Base-by-base conservation (phyloP, 2,888 invertebrate genomes). In the Bimastos eiseni region DNA sequence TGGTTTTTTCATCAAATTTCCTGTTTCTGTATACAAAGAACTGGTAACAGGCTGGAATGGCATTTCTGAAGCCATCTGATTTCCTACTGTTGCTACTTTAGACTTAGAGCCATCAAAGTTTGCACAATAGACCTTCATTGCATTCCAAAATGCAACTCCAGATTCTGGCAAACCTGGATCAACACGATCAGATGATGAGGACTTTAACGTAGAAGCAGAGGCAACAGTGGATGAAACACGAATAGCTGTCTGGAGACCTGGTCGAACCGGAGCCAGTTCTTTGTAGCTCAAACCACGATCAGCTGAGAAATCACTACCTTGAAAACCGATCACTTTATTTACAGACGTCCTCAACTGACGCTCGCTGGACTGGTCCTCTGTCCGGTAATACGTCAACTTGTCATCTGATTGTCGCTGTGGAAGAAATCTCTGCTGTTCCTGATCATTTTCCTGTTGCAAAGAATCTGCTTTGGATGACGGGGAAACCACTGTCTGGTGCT, bases 401-500 rank as follows among this genome's bases (percentile, higher is more conserved):
- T 70, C 70, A 2, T n/a, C 70, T n/a, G 70, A 8, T 70, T n/a
- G 70, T 70, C n/a, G 70, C n/a, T 30, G 70, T n/a, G 70, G 70
- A 70, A 8, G 70, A 70, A 70, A n/a, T 70, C 70, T 70, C 70
- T 70, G 30, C 70, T n/a, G 30, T 70, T 70, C 70, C 17, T n/a
- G 30, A 13, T 70, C 70, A n/a, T 70, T 70, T n/a, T 70, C n/a
- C 70, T n/a, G 70, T 70, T 1, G 70, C n/a, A 70, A n/a, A 70
- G 30, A 70, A n/a, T 70, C 70, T n/a, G 70, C 70, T 70, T 70
- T n/a, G 70, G 70, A n/a, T 70, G 70, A n/a, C n/a, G 86, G 36
- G n/a, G n/a, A n/a, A n/a, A n/a, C n/a, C n/a, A 86, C 37, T n/a
- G 86, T 86, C 86, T 86, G 86, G 34, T 86, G 86, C 37, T 86